Evolutionary conservation across 2,888 invertebrate species (phyloP), one percentile per base, ranked within the genome.

Genomic region (Erannis defoliaria): DNA sequence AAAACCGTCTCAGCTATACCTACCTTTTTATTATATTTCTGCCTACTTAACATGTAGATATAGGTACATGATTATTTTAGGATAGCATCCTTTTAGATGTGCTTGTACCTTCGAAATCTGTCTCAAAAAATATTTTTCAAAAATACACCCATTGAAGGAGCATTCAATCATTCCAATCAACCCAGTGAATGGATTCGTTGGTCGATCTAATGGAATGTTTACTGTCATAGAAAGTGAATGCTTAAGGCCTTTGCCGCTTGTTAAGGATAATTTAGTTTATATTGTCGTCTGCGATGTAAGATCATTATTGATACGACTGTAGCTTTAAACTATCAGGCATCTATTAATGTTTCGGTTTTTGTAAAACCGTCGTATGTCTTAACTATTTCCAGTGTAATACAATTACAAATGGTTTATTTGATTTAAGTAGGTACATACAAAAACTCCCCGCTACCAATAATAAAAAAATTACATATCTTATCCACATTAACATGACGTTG

Each of bases 221-320:
- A 60, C 48, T 37, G 63, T 61, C 45, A 60, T 35, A 48, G 48
- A 54, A 65, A 67, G 68, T 59, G 64, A 71, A 56, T 54, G 67
- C 59, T 64, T 67, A 60, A 37, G 65, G 73, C 71, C 69, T 72
- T 71, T 67, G 50, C 64, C 66, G 62, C 64, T 55, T 73, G 75
- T 75, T 77, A 75, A 84, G 81, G 78, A 87, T 85, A 85, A 89
- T 90, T 90, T 89, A 85, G 81, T 82, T 82, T 74, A 82, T 84
- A 89, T 87, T 90, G 89, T 90, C 86, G 78, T 82, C 75, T 43
- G 50, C 59, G 42, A 55, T 33, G 67, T 38, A 46, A 49, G 55
- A 37, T 55, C 67, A 18, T 31, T 71, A 48, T 74, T 74, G 82
- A 79, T 60, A n/a, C n/a, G n/a, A n/a, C n/a, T n/a, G n/a, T n/a